Evolutionary conservation across 2,797 vertebrate species (phyloP), one percentile per base, ranked within the genome.

Genomic region (Lepus townsendii): DNA sequence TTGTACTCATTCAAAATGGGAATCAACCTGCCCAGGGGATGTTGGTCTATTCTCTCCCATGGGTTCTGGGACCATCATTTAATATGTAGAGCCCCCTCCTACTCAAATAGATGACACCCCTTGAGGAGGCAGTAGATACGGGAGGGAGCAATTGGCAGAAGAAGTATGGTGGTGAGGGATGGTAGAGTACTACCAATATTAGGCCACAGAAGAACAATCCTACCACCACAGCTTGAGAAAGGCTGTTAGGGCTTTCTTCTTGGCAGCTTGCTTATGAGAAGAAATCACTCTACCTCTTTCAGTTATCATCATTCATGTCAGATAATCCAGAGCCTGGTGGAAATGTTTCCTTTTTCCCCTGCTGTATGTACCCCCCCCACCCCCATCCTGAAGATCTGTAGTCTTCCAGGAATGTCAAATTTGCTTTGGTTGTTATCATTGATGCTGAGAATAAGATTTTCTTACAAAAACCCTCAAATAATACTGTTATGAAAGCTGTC

Each of bases 181-280:
- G 86, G 90, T 77, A 75, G 62, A 93, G 78, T 65, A 38, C 73
- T 71, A 76, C 35, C 32, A 30, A 6, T 0, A 71, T 60, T 96
- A 97, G 80, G 62, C 80, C 84, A 3, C 42, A 95, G 66, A 93
- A 95, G 79, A 95, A 71, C 63, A 96, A 82, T 90, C 2, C 78
- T 47, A 12, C n/a, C 83, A 72, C 62, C 50, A 84, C 47, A 88
- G 66, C 14, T 66, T 7, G 47, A 91, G 83, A 93, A 94, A 38
- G 78, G 27, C 24, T 96, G 97, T 90, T 38, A 88, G 47, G 30
- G 83, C 93, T 96, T 94, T 79, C 93, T 98, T 96, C 88, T 92
- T 90, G 83, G 50, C 0, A 50, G 96, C 57, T 97, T 96, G 92
- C 47, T 94, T 92, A 93, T 89, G 71, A 52, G 69, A 50, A 1